Base-by-base conservation (phyloP, 2,113 vertebrate species). In the Trochalopteron elliotii region DNA sequence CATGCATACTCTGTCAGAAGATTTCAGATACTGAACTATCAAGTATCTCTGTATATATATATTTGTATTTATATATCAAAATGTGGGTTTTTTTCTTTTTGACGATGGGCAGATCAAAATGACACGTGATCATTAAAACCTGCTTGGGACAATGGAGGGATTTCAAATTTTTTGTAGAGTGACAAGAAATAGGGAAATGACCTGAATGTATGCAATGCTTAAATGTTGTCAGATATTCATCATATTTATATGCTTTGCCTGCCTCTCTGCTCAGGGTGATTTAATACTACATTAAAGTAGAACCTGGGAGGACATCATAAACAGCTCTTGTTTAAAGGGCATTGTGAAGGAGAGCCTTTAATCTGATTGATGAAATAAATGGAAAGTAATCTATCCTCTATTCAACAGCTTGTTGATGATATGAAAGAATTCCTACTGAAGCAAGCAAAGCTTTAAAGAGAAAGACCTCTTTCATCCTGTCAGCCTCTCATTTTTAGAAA, bases 281-380 rank as follows among this genome's bases (percentile, higher is more conserved):
- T 98, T 98, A 98, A 98, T 98, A 97, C 97, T 97, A 97, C 98
- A 98, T 98, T 98, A 98, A 98, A 98, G 98, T 97, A 98, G 94
- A 97, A 98, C 97, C 97, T 97, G 96, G 96, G 97, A 98, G 97
- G 97, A 98, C 98, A 98, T 98, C 98, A 98, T 98, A 98, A 98
- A 98, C 98, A 98, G 97, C 98, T 98, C 98, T 98, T 98, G 97
- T 98, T 98, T 98, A 98, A 98, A 98, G 98, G 98, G 97, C 98
- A 98, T 98, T 98, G 98, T 98, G 98, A 98, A 98, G 98, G 97
- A 98, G 97, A 98, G 98, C 97, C 98, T 98, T 98, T 98, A 98
- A 98, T 98, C 98, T 98, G 98, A 98, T 98, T 98, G 98, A 98
- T 98, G 97, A 98, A 98, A 98, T 98, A 98, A 98, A 98, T 98